Conservation (phyloP, 2,888 invertebrate species). For the Chloromyia formosa region DNA sequence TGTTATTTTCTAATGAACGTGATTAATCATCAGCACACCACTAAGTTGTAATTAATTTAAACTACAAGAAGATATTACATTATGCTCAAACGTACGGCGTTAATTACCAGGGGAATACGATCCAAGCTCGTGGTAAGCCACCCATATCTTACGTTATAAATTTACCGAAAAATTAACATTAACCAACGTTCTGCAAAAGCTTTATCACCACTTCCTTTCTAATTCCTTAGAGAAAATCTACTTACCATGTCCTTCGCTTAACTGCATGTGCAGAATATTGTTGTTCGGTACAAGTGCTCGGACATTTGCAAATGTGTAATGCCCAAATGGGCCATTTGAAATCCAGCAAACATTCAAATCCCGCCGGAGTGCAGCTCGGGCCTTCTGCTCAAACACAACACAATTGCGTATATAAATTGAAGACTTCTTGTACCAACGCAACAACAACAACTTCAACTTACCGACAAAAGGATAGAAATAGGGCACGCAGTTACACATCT, state of each 20-base stretch:
- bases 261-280: conserved; percentile 38
- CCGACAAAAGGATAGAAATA: conserved; percentile 66
- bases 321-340: conserved; percentile 49
- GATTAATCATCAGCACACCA: too few relatives aligned
- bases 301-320: conserved; percentile 46
- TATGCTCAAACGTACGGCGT: too few relatives aligned
- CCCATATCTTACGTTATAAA: too few relatives aligned
- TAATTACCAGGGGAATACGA: too few relatives aligned
- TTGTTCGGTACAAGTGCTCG: conserved; percentile 45
- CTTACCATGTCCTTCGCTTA: conserved; percentile 38
- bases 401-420: conserved; percentile 52
- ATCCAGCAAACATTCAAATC: conserved; percentile 46
- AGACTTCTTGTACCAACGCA: too few relatives aligned
- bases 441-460: conserved; percentile 45
- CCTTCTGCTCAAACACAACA: conserved; percentile 53
- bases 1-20: too few relatives aligned
- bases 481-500: conserved; percentile 68
- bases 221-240: not conserved
- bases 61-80: too few relatives aligned
- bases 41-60: too few relatives aligned
- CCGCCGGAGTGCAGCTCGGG: conserved; percentile 44
- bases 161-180: too few relatives aligned
- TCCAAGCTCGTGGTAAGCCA: too few relatives aligned
- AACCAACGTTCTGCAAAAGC: too few relatives aligned
- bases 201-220: too few relatives aligned